A percentile compares a stretch with the other conserved stretches of the same genome.
Conservation (phyloP, 2,797 vertebrate species). For the Anabas testudineus region DNA sequence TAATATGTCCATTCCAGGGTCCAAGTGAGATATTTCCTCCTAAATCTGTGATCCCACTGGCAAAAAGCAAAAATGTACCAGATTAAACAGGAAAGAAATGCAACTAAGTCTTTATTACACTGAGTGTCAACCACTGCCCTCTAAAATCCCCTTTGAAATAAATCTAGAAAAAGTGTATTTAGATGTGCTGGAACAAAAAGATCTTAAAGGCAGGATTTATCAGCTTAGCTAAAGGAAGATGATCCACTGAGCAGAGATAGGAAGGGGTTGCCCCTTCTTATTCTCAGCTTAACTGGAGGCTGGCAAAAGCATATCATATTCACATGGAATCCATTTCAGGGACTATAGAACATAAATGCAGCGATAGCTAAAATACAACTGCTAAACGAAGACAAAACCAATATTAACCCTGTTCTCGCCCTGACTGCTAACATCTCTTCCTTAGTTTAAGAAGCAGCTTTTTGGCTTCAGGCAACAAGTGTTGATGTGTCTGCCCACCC, state of each 20-base stretch:
- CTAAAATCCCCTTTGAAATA: slow-evolving; percentile 64
- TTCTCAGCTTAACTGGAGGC: slow-evolving; percentile 56
- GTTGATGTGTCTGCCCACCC: not conserved
- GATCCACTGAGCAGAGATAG: slow-evolving; percentile 67
- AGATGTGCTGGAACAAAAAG: slow-evolving; percentile 62
- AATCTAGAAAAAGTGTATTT: slow-evolving; percentile 43
- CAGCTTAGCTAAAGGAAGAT: slow-evolving; percentile 66
- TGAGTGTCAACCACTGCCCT: slow-evolving; percentile 53
- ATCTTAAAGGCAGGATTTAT: slow-evolving; percentile 71
- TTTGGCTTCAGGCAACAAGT: not conserved
- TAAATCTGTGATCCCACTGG: slow-evolving; percentile 16
- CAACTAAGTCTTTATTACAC: slow-evolving; percentile 36
- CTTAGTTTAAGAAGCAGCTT: not conserved
- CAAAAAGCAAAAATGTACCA: slow-evolving; percentile 13
- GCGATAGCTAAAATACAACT: slow-evolving; percentile 30
- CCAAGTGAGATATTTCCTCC: slow-evolving; percentile 9
- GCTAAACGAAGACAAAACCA: slow-evolving; percentile 24
- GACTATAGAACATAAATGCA: slow-evolving; percentile 18
- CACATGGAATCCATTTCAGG: slow-evolving; percentile 41
- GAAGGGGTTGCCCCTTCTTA: slow-evolving; percentile 56
- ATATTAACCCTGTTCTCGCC: slow-evolving; percentile 15
- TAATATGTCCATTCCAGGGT: not conserved
- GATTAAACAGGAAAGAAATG: slow-evolving; percentile 33
- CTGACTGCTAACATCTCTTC: not conserved
- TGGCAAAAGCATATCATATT: slow-evolving; percentile 42